These are phyloP conservation scores for Xanthia icteritia DNA, from an alignment of 2,888 invertebrate species.

Conservation along the genomic window DNA sequence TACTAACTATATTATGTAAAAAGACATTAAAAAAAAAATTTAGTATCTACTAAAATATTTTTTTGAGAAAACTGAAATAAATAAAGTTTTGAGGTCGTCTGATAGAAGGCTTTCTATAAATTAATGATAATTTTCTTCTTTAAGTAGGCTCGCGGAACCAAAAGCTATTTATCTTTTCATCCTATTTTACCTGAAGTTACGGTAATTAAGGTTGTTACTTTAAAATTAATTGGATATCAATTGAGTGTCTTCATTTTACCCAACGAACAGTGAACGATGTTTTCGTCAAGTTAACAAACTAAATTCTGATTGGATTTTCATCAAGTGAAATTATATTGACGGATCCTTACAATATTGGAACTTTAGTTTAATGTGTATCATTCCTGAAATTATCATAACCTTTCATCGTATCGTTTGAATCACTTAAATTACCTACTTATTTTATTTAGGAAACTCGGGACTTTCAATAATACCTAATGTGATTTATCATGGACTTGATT, in stretches of 20 bases:
- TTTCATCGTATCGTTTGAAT: neutral
- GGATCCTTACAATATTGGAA: neutral
- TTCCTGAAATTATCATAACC: neutral
- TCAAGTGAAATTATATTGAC: neutral
- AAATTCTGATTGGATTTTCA: neutral
- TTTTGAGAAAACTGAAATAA: too few species aligned
- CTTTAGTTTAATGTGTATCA: neutral
- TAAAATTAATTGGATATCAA: conserved; percentile 25
- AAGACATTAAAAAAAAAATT: too few species aligned
- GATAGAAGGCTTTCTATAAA: neutral
- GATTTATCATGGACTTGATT: neutral
- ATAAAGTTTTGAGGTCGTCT: neutral
- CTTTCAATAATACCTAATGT: neutral
- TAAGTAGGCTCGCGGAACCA: neutral
- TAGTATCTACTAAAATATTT: too few species aligned
- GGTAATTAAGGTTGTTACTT: conserved; percentile 18
- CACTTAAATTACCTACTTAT: too few species aligned
- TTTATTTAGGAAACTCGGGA: neutral
- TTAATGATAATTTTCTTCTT: neutral
- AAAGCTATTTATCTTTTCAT: conserved; percentile 4
- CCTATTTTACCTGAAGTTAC: conserved; percentile 6
- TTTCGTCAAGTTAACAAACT: neutral
- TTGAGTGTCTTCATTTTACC: neutral
- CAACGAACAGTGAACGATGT: conserved; percentile 10
- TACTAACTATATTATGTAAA: neutral